Conservation (phyloP, 2,888 invertebrate species). For the Hofmannophila pseudospretella region DNA sequence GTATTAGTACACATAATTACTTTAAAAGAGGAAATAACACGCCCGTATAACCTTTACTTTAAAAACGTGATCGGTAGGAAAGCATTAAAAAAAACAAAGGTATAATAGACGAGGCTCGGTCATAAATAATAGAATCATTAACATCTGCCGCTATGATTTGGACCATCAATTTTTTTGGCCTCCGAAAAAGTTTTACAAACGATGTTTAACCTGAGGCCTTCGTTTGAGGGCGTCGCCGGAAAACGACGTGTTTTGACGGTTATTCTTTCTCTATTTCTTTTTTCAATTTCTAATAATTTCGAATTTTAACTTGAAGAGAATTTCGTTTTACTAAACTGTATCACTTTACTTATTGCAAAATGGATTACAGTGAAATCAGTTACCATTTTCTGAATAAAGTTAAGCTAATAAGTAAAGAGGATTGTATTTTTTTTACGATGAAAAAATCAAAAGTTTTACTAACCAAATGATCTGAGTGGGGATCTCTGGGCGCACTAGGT, state of each 20-base stretch:
- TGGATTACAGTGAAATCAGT: too few species aligned
- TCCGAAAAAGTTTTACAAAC: slow-evolving; percentile 36
- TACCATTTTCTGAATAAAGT: too few species aligned
- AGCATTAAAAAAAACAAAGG: slow-evolving; percentile 33
- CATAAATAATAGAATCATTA: slow-evolving; percentile 78
- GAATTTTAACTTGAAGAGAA: not conserved
- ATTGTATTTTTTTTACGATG: too few species aligned
- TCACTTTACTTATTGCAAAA: too few species aligned
- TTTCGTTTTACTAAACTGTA: too few species aligned
- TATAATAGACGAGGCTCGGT: slow-evolving; percentile 50
- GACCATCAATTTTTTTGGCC: slow-evolving; percentile 59
- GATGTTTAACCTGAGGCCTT: slow-evolving; percentile 23
- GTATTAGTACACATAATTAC: slow-evolving; percentile 24
- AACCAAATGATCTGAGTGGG: slow-evolving; percentile 78
- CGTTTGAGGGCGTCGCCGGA: slow-evolving; percentile 49
- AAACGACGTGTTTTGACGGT: slow-evolving; percentile 63
- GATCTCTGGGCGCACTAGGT: slow-evolving; percentile 74
- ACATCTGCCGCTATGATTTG: slow-evolving; percentile 71
- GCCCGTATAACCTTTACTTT: slow-evolving; percentile 32
- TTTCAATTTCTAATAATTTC: slow-evolving; percentile 14
- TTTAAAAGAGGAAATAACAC: slow-evolving; percentile 39
- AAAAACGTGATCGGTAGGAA: slow-evolving; percentile 27
- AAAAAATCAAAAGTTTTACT: slow-evolving; percentile 70
- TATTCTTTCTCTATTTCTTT: slow-evolving; percentile 47
- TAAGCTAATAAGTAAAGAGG: too few species aligned